These are phyloP conservation scores for Hybos culiciformis DNA, from an alignment of 2,888 invertebrate species.

Conservation along the genomic window DNA sequence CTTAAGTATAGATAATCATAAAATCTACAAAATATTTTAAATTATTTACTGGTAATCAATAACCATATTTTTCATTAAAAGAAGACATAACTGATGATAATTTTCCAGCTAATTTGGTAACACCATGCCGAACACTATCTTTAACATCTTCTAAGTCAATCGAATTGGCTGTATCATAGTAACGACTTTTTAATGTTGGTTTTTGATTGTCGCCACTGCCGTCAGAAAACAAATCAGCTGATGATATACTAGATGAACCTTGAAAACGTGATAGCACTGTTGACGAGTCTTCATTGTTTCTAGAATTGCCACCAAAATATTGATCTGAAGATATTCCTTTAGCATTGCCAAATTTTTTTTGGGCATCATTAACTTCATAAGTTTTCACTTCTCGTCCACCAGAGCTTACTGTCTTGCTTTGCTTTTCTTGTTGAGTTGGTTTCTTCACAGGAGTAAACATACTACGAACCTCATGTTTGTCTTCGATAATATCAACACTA, in stretches of 20 bases:
- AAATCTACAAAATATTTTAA: too few species aligned
- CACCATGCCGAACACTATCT: constrained; percentile 93
- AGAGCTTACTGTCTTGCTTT: constrained; percentile 13
- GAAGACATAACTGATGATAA: constrained; percentile 88
- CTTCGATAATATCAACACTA: too few species aligned
- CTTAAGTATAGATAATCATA: too few species aligned
- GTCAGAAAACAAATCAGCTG: constrained; percentile 74
- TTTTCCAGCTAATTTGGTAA: constrained; percentile 94
- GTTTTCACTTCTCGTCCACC: constrained; percentile 13
- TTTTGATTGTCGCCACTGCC: constrained; percentile 27
- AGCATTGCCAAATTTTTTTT: constrained; percentile 92
- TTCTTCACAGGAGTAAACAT: constrained; percentile 2
- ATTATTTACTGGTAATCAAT: too few species aligned
- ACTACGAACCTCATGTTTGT: background rate
- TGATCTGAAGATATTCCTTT: constrained; percentile 98
- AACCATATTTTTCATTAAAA: constrained; percentile 66
- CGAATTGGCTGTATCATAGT: too few species aligned
- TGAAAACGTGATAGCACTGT: constrained; percentile 63
- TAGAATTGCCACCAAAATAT: constrained; percentile 67
- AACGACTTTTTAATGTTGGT: too few species aligned
- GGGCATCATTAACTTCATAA: constrained; percentile 56
- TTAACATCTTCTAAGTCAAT: constrained; percentile 91
- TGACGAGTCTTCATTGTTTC: constrained; percentile 42
- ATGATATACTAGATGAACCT: constrained; percentile 89
- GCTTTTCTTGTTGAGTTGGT: constrained; percentile 12